Evolutionary conservation across 2,888 invertebrate species (phyloP), one percentile per base, ranked within the genome.

Genomic region (Oscheius sp.): DNA sequence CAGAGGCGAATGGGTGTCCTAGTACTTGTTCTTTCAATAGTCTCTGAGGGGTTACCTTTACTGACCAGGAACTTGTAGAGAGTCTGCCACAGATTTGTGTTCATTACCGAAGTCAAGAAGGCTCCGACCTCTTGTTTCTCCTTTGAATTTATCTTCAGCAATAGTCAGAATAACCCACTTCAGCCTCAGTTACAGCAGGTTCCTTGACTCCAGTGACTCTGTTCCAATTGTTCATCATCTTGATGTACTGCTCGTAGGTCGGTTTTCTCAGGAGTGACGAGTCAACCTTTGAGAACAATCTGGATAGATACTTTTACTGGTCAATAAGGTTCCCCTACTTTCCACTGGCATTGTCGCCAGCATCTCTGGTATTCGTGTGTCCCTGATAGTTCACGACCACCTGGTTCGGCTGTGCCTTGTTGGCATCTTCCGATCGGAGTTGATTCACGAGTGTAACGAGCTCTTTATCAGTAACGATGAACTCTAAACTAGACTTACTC

Each of bases 151-250:
- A 2, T 11, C 4, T n/a, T 70, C 57, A 35, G 33, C 5, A 21
- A 21, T 42, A 42, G 42, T 42, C 42, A 42, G 42, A 10, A 3
- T 7, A 32, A n/a, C 53, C 29, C 55, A 95, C 94, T 37, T 94
- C 81, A 5, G 60, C 65, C 32, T 75, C 74, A 29, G 78, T 76
- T 9, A 85, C 85, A 29, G 79, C 70, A 35, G 79, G 79, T 74
- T 88, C 88, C 5, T 70, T 87, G 80, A 50, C 78, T 60, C 88
- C 88, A 0, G 87, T 85, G 82, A 94, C 93, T 75, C 93, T 91
- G 87, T 94, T 93, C 89, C 96, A 96, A 90, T 96, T 96, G 89
- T 96, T 94, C 89, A 94, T 93, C 58, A 96, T 92, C 5, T 92
- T 91, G 59, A 93, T 89, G 82, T 96, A 92, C 86, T 93, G 93